A percentile compares a stretch with the other conserved stretches of the same genome.
Evolutionary conservation across 2,797 vertebrate species (phyloP).

Genomic region (Steatocranus sp.): DNA sequence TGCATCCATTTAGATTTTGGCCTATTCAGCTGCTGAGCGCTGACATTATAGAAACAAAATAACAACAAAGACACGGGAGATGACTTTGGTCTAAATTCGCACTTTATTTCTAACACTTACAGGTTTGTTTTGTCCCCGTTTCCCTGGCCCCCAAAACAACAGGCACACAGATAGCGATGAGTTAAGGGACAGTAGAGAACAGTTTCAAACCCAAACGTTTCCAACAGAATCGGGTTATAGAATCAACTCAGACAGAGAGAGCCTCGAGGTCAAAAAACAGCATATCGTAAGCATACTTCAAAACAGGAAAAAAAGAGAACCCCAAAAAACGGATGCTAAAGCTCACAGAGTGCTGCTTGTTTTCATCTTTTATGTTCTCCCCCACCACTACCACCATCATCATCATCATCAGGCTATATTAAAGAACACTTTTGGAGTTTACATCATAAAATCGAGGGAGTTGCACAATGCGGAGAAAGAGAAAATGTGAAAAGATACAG

Average conservation of each 20-base stretch:
- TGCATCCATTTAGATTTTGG: neutral
- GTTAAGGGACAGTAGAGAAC: constrained; percentile 70
- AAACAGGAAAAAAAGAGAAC: constrained; percentile 35
- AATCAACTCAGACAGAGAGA: constrained; percentile 65
- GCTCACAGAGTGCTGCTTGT: constrained; percentile 47
- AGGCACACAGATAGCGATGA: constrained; percentile 81
- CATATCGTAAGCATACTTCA: constrained; percentile 47
- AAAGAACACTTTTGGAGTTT: constrained; percentile 58
- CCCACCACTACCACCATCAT: neutral
- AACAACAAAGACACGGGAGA: constrained; percentile 31
- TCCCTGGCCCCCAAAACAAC: constrained; percentile 72
- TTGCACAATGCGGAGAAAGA: constrained; percentile 49
- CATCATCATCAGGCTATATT: constrained; percentile 30
- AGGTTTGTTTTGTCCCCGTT: constrained; percentile 69
- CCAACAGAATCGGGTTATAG: constrained; percentile 62
- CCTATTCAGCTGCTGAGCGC: rapidly evolving
- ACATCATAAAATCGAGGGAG: constrained; percentile 49
- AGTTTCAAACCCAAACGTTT: constrained; percentile 59
- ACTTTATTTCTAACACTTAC: constrained; percentile 85
- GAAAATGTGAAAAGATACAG: constrained; percentile 53
- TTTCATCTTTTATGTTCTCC: constrained; percentile 29
- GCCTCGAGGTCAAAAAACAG: constrained; percentile 55
- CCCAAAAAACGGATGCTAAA: constrained; percentile 41
- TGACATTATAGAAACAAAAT: rapidly evolving
- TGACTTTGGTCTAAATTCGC: constrained; percentile 77